Conservation (phyloP, 2,888 invertebrate genomes). For the Dasysyrphus tricinctus region DNA sequence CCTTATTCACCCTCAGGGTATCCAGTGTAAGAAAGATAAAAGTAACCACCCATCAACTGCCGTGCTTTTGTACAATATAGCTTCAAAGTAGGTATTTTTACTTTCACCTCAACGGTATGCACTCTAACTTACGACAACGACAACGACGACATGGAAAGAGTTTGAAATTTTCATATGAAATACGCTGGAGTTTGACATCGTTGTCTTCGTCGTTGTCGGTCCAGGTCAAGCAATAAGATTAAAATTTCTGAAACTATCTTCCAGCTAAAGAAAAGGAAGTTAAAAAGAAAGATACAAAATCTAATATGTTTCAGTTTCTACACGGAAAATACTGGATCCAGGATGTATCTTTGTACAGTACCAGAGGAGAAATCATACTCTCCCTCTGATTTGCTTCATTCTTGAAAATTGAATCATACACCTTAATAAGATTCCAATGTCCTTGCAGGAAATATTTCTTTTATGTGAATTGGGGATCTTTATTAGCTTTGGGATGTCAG, state of each 20-base stretch:
- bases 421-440: constrained; percentile 67
- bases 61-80: constrained; percentile 12
- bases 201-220: constrained; percentile 13
- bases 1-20: constrained; percentile 7
- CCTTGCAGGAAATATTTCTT: constrained; percentile 64
- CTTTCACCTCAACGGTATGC: constrained; percentile 13
- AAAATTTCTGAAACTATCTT: constrained; percentile 24
- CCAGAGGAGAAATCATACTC: background rate
- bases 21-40: background rate
- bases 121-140: background rate
- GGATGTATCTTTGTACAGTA: background rate
- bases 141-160: background rate
- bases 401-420: constrained; percentile 65
- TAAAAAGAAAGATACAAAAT: constrained; percentile 17
- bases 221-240: constrained; percentile 48
- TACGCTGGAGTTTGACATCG: background rate
- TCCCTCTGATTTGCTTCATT: constrained; percentile 36
- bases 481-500: constrained; percentile 50
- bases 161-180: constrained; percentile 55
- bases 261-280: constrained; percentile 10
- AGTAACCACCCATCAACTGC: constrained; percentile 20
- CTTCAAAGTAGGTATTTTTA: constrained; percentile 44
- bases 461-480: constrained; percentile 34
- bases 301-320: constrained; percentile 36
- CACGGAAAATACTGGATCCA: constrained; percentile 2